These are phyloP conservation scores for Coccyzus lansbergi DNA, from an alignment of 2,797 vertebrate genomes.

Conservation along the genomic window DNA sequence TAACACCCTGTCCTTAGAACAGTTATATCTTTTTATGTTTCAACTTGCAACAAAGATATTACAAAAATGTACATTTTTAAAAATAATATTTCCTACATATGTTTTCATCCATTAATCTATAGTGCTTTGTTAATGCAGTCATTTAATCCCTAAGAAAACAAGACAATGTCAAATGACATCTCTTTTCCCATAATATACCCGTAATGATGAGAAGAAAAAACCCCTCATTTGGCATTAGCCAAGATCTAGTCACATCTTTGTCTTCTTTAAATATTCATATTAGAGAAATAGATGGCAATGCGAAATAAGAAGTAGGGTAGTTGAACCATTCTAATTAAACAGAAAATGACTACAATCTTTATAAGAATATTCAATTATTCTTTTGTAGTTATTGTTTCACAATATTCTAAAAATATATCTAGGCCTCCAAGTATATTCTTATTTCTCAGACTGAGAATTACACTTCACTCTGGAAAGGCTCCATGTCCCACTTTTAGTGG, in stretches of 20 bases:
- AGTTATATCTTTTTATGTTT: background rate
- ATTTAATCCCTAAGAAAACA: background rate
- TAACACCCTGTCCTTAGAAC: background rate
- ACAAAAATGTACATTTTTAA: background rate
- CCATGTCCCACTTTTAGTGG: background rate
- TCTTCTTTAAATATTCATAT: background rate
- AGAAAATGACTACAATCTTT: background rate
- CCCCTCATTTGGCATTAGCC: background rate
- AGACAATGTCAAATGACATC: background rate
- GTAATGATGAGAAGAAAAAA: background rate
- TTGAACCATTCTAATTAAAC: background rate
- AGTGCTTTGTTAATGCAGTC: background rate
- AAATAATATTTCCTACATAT: background rate
- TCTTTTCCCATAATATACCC: background rate
- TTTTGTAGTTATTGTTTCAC: background rate
- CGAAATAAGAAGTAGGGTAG: background rate
- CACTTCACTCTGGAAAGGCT: background rate
- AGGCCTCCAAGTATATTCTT: background rate
- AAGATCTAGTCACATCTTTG: background rate
- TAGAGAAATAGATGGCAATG: background rate
- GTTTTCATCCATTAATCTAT: background rate
- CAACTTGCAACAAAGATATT: background rate
- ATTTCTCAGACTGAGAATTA: constrained; percentile 17
- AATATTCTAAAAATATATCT: background rate
- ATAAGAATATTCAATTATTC: background rate